Conservation (phyloP, 2,113 vertebrate genomes). For the Oxygymnocypris stewartii region DNA sequence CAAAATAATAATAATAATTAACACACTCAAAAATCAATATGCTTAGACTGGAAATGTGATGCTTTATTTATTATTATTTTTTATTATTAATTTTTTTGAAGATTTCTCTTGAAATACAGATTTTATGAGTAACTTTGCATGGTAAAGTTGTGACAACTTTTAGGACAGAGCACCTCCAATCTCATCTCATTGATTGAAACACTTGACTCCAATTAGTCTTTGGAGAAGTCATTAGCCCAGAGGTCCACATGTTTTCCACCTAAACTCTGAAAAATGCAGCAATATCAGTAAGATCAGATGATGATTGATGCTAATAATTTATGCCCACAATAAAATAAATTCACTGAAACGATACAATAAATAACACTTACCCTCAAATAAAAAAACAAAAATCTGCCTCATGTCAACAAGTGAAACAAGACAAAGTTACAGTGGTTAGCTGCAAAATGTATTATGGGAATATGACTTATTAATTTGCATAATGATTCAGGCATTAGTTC, state of each 20-base stretch:
- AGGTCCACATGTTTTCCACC: not conserved
- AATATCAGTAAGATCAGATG: not conserved
- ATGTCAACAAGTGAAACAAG: slow-evolving; percentile 27
- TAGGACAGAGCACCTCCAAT: not conserved
- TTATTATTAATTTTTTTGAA: no score
- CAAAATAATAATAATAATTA: not conserved
- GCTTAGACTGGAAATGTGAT: not conserved
- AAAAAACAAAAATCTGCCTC: not conserved
- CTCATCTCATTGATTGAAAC: slow-evolving; percentile 11
- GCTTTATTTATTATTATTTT: no score
- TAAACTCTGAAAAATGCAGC: not conserved
- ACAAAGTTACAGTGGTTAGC: slow-evolving; percentile 61
- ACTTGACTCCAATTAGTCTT: slow-evolving; percentile 15
- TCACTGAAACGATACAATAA: not conserved
- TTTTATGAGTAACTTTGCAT: not conserved
- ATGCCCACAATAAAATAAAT: not conserved
- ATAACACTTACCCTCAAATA: not conserved
- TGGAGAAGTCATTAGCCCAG: not conserved
- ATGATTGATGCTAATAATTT: not conserved
- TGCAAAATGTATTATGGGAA: slow-evolving; percentile 72
- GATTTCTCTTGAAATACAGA: not conserved
- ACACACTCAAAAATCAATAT: not conserved
- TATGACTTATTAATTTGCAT: slow-evolving; percentile 81
- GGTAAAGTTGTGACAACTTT: not conserved
- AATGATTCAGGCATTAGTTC: slow-evolving; percentile 74